phyloP scores from a whole-genome alignment of 2,888 invertebrate species.

The Brachypalpus laphriformis region DNA sequence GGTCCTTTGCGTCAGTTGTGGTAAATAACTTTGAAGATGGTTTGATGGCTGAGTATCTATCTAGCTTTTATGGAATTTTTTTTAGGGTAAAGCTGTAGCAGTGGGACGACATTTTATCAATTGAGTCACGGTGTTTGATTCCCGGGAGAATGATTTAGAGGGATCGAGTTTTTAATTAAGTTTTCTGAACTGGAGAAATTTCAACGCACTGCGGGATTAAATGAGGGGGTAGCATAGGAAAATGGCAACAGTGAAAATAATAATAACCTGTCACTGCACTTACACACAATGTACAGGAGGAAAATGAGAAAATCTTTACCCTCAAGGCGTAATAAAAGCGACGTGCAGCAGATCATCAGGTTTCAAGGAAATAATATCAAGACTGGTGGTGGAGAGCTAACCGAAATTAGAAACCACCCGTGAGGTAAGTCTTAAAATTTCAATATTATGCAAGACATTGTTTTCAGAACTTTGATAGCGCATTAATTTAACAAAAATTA shows the following conservation, averaged over 20 bases:
- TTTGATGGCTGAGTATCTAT: background rate
- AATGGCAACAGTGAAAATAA: background rate
- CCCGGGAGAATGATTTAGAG: background rate
- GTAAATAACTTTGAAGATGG: constrained; percentile 17
- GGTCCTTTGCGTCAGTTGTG: constrained; percentile 13
- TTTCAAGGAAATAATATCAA: background rate
- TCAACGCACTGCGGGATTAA: background rate
- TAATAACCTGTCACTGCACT: background rate
- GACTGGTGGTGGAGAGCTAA: too few relatives aligned
- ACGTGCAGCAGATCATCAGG: background rate
- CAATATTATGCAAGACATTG: too few relatives aligned
- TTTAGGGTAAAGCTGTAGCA: background rate
- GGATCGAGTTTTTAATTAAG: constrained; percentile 40
- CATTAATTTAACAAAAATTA: too few relatives aligned
- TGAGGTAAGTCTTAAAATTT: too few relatives aligned
- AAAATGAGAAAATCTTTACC: background rate
- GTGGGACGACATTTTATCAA: background rate
- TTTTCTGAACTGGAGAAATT: background rate
- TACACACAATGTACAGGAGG: background rate
- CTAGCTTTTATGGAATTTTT: background rate
- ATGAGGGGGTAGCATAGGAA: too few relatives aligned
- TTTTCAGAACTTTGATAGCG: too few relatives aligned
- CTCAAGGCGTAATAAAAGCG: background rate
- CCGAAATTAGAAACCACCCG: background rate
- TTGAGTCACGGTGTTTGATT: constrained; percentile 1